Percentiles rank a stretch among this genome's conserved stretches.
Evolutionary conservation across 2,113 vertebrate genomes (phyloP).

Genomic region (Bufo gargarizans): DNA sequence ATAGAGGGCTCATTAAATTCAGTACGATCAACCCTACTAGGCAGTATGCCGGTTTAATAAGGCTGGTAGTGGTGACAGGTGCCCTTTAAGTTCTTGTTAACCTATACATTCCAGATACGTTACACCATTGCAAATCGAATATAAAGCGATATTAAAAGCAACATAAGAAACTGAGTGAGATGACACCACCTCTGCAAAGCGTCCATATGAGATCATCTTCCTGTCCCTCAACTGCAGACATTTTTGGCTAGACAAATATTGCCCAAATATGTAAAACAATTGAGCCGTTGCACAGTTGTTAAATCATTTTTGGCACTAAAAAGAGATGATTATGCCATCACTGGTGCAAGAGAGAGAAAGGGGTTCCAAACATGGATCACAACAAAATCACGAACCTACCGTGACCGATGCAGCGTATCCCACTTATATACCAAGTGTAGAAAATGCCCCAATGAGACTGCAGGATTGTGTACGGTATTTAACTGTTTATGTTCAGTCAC

Average conservation of each 20-base stretch:
- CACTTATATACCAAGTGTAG: background rate
- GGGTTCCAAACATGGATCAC: background rate
- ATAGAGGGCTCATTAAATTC: no score
- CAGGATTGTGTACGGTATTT: background rate
- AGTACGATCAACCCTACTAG: no score
- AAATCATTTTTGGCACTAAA: slow-evolving; percentile 2
- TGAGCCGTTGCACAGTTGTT: background rate
- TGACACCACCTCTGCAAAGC: background rate
- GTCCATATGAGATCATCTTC: slow-evolving; percentile 22
- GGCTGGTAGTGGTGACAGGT: no score
- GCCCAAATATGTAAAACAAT: slow-evolving; percentile 16
- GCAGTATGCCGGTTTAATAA: no score
- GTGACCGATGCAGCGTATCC: no score
- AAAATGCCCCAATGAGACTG: background rate
- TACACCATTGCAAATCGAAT: background rate
- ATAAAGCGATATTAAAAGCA: background rate
- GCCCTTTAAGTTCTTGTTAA: background rate
- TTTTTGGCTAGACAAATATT: slow-evolving; percentile 5
- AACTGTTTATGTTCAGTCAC: background rate
- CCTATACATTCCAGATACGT: background rate
- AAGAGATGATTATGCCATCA: slow-evolving; percentile 8
- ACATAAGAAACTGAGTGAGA: background rate
- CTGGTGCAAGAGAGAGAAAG: background rate
- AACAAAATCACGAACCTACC: background rate
- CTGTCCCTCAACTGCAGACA: background rate